These are phyloP conservation scores for Clunio marinus DNA, from an alignment of 2,888 invertebrate genomes.

Conservation along the genomic window DNA sequence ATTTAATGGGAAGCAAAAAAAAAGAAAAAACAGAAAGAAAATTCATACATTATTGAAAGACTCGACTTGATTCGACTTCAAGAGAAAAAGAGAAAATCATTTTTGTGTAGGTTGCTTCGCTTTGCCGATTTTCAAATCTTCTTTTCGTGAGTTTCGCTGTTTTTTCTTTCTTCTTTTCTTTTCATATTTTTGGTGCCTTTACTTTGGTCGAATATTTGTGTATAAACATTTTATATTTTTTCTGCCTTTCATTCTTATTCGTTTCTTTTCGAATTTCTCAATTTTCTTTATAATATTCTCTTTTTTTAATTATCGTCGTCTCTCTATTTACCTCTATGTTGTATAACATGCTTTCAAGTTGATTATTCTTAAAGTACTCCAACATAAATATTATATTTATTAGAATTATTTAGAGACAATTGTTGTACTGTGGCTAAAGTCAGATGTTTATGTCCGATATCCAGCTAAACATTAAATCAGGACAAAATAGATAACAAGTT, in stretches of 20 bases:
- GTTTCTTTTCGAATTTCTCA: conserved; percentile 23
- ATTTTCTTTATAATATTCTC: conserved; percentile 38
- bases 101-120: conserved; percentile 35
- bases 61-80: not conserved
- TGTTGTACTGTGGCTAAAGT: too few relatives aligned
- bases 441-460: too few relatives aligned
- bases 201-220: not conserved
- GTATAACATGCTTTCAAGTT: conserved; percentile 29
- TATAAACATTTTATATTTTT: conserved; percentile 17
- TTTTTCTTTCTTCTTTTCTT: too few relatives aligned
- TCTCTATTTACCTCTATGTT: conserved; percentile 28
- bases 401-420: too few relatives aligned
- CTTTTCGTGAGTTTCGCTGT: conserved; percentile 16
- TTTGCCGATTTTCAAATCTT: conserved; percentile 22
- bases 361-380: not conserved
- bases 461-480: too few relatives aligned
- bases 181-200: not conserved
- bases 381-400: too few relatives aligned
- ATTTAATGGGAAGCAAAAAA: conserved; percentile 17
- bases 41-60: conserved; percentile 36
- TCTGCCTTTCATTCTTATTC: conserved; percentile 14
- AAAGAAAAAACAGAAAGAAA: conserved; percentile 22
- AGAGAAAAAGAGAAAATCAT: conserved; percentile 36
- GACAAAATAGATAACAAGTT: too few relatives aligned
- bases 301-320: conserved; percentile 37